Evolutionary conservation across 2,888 invertebrate genomes (phyloP), one percentile per base, ranked within the genome.

Genomic region (Aspidiotus rigidus): DNA sequence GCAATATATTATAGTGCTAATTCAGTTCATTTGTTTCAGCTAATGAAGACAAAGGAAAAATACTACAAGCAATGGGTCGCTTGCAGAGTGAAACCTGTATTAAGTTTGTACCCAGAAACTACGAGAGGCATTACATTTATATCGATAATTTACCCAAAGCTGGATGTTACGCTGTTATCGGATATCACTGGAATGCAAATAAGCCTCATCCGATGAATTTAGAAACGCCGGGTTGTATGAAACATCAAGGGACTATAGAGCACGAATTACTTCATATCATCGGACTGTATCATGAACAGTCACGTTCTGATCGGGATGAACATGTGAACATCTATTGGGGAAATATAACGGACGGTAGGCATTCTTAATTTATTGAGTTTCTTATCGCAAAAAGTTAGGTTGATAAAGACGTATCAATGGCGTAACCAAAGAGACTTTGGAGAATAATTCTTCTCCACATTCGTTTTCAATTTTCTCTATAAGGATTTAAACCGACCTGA

Each of bases 211-310:
- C 71, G 13, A 73, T 75, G 53, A 76, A 76, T 72, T 71, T 75
- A 8, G 73, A 74, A 54, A 56, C 73, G 2, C 75, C 75, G 7
- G 72, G 72, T 17, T 76, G 76, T 63, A 71, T 75, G 7, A 64
- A 67, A 13, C 61, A 73, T 17, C 63, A 70, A n/a, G 76, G 75
- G 13, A 74, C 74, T 8, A 74, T 75, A 28, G 74, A 75, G 54
- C 76, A 76, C 62, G 76, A 76, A 67, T 69, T 76, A 42, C 71
- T 76, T 9, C 76, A 76, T 71, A 74, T 75, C 0, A 71, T 74
- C 11, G 76, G 76, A 8, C 63, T 76, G 8, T 71, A 75, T 41
- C 76, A 76, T 60, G 76, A 76, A 66, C 76, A 76, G 70, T 73
- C 75, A 1, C 72, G 76, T 7, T 71, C 72, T 7, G 76, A 76